A percentile compares a stretch with the other conserved stretches of the same genome.
phyloP scores from a whole-genome alignment of 2,113 vertebrate genomes.

The Ginglymostoma cirratum region DNA sequence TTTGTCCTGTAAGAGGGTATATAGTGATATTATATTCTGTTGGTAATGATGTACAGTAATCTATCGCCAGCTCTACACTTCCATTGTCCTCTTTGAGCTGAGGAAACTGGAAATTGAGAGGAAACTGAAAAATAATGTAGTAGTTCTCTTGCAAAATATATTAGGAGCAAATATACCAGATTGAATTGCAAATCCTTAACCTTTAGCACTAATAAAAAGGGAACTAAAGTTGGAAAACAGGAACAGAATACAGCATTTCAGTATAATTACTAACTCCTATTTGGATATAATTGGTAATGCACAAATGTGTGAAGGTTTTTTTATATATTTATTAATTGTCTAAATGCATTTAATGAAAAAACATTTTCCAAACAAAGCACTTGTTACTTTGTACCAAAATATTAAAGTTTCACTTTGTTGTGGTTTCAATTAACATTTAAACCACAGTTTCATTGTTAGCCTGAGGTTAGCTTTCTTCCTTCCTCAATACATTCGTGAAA shows the following conservation, averaged over 20 bases:
- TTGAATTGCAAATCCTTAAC: not conserved
- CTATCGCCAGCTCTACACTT: not conserved
- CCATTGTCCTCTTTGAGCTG: not conserved
- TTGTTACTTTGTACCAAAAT: not conserved
- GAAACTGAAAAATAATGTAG: not conserved
- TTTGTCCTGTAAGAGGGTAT: not conserved
- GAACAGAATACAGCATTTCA: not conserved
- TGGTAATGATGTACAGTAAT: not conserved
- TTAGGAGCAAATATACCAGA: not conserved
- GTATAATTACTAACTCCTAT: too few relatives aligned
- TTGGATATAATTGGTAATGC: not conserved
- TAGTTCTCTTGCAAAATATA: not conserved
- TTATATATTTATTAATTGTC: not conserved
- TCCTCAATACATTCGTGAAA: not conserved
- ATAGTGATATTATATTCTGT: not conserved
- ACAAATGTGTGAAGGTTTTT: too few relatives aligned
- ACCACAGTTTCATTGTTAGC: not conserved
- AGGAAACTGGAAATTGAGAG: not conserved
- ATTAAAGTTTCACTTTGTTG: not conserved
- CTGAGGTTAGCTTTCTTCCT: not conserved
- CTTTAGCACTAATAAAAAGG: not conserved
- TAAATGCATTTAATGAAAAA: not conserved
- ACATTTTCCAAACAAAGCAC: not conserved
- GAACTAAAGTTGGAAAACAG: not conserved
- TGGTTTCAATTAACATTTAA: not conserved